Evolutionary conservation across 2,797 vertebrate species (phyloP).

Genomic region (Protosalanx chinensis): DNA sequence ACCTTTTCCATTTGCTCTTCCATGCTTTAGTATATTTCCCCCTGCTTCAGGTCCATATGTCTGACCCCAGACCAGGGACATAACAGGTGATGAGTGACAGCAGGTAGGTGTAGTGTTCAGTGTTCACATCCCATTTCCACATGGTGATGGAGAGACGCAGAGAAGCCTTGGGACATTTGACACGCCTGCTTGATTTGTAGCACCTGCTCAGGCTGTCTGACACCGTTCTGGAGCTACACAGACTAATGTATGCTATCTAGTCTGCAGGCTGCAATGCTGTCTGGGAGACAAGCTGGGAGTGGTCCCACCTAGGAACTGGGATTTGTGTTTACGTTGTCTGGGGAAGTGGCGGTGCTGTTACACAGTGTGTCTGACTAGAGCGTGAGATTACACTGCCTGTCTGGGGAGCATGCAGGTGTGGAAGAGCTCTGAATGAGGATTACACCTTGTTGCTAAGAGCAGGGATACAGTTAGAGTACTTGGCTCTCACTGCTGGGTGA

Average conservation of each 20-base stretch:
- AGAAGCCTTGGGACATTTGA: slow-evolving; percentile 37
- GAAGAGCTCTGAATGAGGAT: slow-evolving; percentile 58
- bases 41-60: not conserved
- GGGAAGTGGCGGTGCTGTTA: not conserved
- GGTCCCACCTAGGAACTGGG: not conserved
- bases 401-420: slow-evolving; percentile 42
- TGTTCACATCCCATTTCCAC: too few relatives aligned
- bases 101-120: not conserved
- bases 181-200: slow-evolving; percentile 31
- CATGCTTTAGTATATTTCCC: not conserved
- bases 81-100: not conserved
- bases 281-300: not conserved
- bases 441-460: slow-evolving; percentile 53
- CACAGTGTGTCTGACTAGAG: not conserved
- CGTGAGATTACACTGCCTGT: not conserved
- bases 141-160: slow-evolving; percentile 24
- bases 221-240: slow-evolving; percentile 37
- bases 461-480: slow-evolving; percentile 5
- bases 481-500: slow-evolving; percentile 37
- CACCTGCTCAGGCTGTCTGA: slow-evolving; percentile 49
- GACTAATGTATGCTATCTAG: slow-evolving; percentile 11
- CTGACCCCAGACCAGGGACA: not conserved
- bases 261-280: not conserved
- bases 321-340: not conserved
- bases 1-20: not conserved